Evolutionary conservation across 2,797 vertebrate genomes (phyloP).

Genomic region (Eulemur coronatus): DNA sequence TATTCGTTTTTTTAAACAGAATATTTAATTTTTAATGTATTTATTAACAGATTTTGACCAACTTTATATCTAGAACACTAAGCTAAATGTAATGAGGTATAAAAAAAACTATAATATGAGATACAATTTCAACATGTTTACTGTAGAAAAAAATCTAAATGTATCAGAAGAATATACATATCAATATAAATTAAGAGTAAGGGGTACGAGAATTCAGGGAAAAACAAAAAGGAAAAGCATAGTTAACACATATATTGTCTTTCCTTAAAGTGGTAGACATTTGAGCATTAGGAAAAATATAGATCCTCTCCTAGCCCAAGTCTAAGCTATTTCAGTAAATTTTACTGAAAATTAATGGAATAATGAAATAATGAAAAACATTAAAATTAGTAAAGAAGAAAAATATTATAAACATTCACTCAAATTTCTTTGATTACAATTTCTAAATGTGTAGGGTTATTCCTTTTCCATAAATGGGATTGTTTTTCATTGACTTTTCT

Average conservation of each 20-base stretch:
- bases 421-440: not conserved
- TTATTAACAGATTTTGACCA: not conserved
- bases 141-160: not conserved
- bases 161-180: not conserved
- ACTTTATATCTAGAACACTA: not conserved
- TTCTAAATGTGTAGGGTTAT: not conserved
- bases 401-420: not conserved
- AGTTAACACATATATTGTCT: not conserved
- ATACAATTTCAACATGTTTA: not conserved
- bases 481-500: not conserved
- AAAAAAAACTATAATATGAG: not conserved
- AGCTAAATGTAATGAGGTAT: not conserved
- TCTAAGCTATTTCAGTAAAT: not conserved
- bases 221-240: not conserved
- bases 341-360: not conserved
- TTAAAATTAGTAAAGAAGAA: not conserved
- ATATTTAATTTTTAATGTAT: not conserved
- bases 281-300: not conserved
- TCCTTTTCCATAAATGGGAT: not conserved
- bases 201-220: not conserved
- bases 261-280: not conserved
- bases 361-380: not conserved
- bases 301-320: not conserved
- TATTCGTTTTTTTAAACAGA: not conserved
- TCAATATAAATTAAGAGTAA: not conserved